Evolutionary conservation across 1,140 invertebrate genomes (phyloP), one percentile per base, ranked within the genome.

Genomic region (Hylyphantes graminicola): DNA sequence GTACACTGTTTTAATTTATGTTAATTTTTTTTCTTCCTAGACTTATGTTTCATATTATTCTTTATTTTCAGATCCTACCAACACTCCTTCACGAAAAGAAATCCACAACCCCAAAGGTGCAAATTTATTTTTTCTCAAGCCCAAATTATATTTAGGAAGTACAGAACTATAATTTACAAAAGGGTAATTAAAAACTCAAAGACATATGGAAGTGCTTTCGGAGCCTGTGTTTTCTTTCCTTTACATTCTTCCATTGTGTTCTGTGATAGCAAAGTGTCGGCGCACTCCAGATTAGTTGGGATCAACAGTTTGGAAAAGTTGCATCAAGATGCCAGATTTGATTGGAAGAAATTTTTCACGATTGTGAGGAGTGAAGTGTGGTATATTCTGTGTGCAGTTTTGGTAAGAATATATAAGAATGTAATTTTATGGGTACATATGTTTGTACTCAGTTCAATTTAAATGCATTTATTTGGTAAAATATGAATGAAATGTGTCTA

Each of bases 301-400:
- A 54, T 85, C 9, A 85, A 85, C n/a, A 85, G 74, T 51, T 67
- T 85, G 51, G 82, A 85, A 70, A 77, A 77, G 6, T 54, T 85
- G 17, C 82, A 85, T 70, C 84, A 85, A 81, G 88, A 89, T 59
- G 80, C 87, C 35, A 67, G 86, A 67, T 90, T 92, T 89, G 90
- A 90, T 68, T 91, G 90, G 90, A 86, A 79, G 73, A 88, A 90
- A 86, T 90, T 92, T 79, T 89, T 89, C 83, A 10, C 86, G 15
- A 86, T 91, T n/a, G 86, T 92, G 15, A 87, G 86, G 85, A 89
- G 90, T 59, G 91, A 92, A 86, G 86, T 91, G 19, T 88, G 88
- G 81, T 90, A 89, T 85, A 87, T 92, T 55, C 48, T 91, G 51
- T 88, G 88, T 57, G 91, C 91, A 51, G 87, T 92, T 85, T 85